Conservation (phyloP, 2,888 invertebrate species). For the Rotaria socialis region DNA sequence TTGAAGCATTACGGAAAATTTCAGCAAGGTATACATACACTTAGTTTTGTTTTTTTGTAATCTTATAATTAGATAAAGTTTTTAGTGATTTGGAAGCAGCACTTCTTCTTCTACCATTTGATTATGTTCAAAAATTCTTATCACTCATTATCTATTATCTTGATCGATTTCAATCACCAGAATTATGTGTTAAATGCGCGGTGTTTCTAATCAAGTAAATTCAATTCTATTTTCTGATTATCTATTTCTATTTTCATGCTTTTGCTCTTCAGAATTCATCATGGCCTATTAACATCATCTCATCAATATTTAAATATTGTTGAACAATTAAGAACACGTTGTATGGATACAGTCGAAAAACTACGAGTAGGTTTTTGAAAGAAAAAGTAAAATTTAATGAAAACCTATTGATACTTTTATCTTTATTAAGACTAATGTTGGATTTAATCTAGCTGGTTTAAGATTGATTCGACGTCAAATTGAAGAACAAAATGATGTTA, state of each 20-base stretch:
- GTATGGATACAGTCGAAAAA: conserved; percentile 64
- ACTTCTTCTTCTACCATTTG: conserved; percentile 77
- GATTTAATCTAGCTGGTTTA: conserved; percentile 78
- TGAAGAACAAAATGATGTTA: conserved; percentile 72
- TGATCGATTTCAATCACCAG: conserved; percentile 68
- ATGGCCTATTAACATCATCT: conserved; percentile 70
- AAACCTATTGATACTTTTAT: conserved; percentile 41
- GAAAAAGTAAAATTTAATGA: background rate
- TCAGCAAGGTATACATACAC: conserved; percentile 69
- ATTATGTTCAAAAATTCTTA: conserved; percentile 74
- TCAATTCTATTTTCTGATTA: no score
- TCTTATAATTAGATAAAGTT: conserved; percentile 47
- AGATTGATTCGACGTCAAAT: conserved; percentile 71
- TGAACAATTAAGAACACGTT: conserved; percentile 66
- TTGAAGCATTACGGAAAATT: conserved; percentile 74
- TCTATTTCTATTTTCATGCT: background rate
- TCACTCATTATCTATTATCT: conserved; percentile 70
- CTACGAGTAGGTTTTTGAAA: conserved; percentile 64
- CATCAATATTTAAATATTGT: conserved; percentile 68
- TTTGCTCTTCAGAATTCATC: conserved; percentile 56
- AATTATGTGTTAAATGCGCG: conserved; percentile 72
- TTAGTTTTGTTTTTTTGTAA: background rate
- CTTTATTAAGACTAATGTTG: conserved; percentile 71
- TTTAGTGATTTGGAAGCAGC: conserved; percentile 84
- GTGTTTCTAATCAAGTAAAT: conserved; percentile 65